Conservation (phyloP, 2,888 invertebrate species). For the Druceiella hillmani region DNA sequence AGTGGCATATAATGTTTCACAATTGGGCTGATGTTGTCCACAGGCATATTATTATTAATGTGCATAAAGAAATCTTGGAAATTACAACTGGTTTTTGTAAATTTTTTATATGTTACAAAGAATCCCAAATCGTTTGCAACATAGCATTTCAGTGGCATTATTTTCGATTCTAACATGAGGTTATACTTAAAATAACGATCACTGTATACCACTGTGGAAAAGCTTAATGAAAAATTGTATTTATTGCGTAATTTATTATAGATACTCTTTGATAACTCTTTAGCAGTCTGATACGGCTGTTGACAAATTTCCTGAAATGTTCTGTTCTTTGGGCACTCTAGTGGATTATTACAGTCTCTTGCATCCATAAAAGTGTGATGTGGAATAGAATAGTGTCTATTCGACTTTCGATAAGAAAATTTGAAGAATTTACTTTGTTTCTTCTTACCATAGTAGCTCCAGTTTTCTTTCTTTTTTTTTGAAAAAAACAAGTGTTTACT, state of each 20-base stretch:
- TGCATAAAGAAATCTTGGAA: constrained; percentile 13
- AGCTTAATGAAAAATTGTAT: constrained; percentile 30
- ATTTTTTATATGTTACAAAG: constrained; percentile 16
- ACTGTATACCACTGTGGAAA: constrained; percentile 43
- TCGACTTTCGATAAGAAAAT: no score
- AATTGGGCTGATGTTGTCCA: constrained; percentile 3
- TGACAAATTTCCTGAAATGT: constrained; percentile 20
- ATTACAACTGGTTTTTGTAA: constrained; percentile 16
- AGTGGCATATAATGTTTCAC: constrained; percentile 19
- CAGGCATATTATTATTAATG: constrained; percentile 6
- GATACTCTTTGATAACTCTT: constrained; percentile 27
- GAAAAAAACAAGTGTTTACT: no score
- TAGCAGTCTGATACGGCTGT: constrained; percentile 19
- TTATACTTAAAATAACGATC: constrained; percentile 46
- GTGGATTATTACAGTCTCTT: constrained; percentile 16
- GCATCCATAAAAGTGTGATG: constrained; percentile 17
- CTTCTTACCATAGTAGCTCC: no score
- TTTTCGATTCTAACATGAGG: constrained; percentile 30
- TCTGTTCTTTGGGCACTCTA: constrained; percentile 12
- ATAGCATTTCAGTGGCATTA: constrained; percentile 18
- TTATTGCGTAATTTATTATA: constrained; percentile 31
- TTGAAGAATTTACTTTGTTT: no score
- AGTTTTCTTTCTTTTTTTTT: no score
- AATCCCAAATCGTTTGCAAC: constrained; percentile 15
- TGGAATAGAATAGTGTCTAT: no score